Base-by-base conservation (phyloP, 92 coral and sea anemone species). In the Actinostola sp. region DNA sequence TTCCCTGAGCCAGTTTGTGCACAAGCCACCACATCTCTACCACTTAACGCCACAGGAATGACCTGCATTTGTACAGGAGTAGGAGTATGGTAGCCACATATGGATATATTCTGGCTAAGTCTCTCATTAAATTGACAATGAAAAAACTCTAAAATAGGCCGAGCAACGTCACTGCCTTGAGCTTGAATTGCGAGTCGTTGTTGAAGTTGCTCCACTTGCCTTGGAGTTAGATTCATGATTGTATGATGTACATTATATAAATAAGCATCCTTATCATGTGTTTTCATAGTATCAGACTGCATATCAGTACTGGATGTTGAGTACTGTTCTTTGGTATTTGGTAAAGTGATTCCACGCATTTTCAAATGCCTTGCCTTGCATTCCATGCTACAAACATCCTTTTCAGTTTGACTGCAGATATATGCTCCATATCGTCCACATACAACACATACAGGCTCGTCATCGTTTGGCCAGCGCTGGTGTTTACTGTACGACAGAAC, bases 1-100 rank as follows among this genome's bases (percentile, higher is more conserved):
- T 95, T 95, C 36, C 99, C 99, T 20, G 99, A 95, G 1, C 99
- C 99, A 76, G 99, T 95, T 46, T 88, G 92, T 33, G 99, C 99
- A 92, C 96, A 92, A 14, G 89, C 97, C 73, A 95, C 56, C 15
- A 91, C 81, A 78, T 95, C 97, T 26, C 87, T 77, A 1, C 87
- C 91, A 67, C 76, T 43, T 43, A 95, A 69, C 39, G 68, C 92
- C 10, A 92, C 74, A 19, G 99, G 99, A 15, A 95, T 80, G 26
- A 89, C 88, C 60, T 95, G 99, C 99, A 95, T 95, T 73, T 95
- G 99, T 67, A 92, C 81, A 0, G 99, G 99, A 14, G 99, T 95
- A 6, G 99, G 97, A 1, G 91, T 79, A 12, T 65, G 50, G 72
- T 95, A 95, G 0, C 92, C 96, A 72, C 53, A 76, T 39, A 31